phyloP scores from a whole-genome alignment of 2,797 vertebrate genomes.

The Liparis tanakae region DNA sequence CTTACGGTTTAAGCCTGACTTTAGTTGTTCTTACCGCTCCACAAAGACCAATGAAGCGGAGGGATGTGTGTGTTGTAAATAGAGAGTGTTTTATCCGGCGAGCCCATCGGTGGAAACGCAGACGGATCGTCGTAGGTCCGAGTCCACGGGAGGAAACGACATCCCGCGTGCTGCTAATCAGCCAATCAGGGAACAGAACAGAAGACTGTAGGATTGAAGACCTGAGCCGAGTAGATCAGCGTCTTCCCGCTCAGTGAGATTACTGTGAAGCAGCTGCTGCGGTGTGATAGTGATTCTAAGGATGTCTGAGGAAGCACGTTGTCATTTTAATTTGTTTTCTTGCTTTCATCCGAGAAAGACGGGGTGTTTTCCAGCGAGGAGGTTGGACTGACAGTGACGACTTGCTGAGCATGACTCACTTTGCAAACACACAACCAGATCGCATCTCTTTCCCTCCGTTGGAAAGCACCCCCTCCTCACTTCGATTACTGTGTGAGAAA shows the following conservation, averaged over 20 bases:
- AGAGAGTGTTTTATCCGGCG: constrained; percentile 24
- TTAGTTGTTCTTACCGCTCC: constrained; percentile 42
- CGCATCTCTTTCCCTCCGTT: constrained; percentile 47
- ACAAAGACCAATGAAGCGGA: constrained; percentile 38
- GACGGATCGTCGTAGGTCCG: constrained; percentile 36
- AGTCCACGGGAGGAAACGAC: constrained; percentile 35
- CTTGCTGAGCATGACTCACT: constrained; percentile 72
- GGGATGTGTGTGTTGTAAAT: constrained; percentile 58
- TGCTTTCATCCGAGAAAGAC: constrained; percentile 40
- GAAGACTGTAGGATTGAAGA: constrained; percentile 59
- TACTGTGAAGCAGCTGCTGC: constrained; percentile 73
- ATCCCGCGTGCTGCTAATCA: constrained; percentile 60
- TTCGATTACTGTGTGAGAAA: constrained; percentile 78
- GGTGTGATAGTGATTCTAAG: constrained; percentile 54
- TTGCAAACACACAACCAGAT: constrained; percentile 41
- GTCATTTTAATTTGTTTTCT: constrained; percentile 15
- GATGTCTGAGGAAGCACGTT: constrained; percentile 58
- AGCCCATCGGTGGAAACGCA: constrained; percentile 31
- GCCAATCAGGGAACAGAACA: constrained; percentile 79
- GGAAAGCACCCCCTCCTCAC: constrained; percentile 67
- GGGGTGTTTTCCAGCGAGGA: constrained; percentile 40
- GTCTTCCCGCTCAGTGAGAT: constrained; percentile 79
- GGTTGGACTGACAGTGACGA: constrained; percentile 36
- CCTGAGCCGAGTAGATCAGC: constrained; percentile 57
- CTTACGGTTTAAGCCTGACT: constrained; percentile 43